Conservation (phyloP, 2,888 invertebrate genomes). For the Gari tellinella region DNA sequence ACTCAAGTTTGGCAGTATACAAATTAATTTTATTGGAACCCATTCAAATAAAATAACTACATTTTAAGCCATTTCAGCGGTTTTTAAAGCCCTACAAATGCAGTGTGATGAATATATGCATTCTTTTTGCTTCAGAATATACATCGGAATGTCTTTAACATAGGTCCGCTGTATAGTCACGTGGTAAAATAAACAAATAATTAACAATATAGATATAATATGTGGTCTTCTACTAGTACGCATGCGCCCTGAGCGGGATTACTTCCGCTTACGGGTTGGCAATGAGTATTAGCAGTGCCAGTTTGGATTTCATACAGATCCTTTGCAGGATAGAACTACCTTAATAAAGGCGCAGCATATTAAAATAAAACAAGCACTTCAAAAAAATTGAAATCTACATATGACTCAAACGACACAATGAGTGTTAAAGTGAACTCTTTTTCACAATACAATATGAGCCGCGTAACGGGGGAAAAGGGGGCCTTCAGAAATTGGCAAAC, state of each 20-base stretch:
- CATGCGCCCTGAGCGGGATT: constrained; percentile 9
- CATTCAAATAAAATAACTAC: too few relatives aligned
- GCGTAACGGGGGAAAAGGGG: too few relatives aligned
- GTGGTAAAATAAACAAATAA: constrained; percentile 22
- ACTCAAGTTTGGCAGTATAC: too few relatives aligned
- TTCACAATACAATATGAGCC: too few relatives aligned
- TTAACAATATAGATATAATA: constrained; percentile 1
- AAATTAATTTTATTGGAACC: too few relatives aligned
- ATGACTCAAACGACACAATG: too few relatives aligned
- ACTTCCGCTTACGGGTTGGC: constrained; percentile 13
- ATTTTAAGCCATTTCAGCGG: too few relatives aligned
- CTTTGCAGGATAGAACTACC: constrained; percentile 27
- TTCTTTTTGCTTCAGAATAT: constrained; percentile 14
- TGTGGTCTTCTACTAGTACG: constrained; percentile 23
- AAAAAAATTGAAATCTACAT: not conserved
- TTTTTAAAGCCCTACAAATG: too few relatives aligned
- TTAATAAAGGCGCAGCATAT: constrained; percentile 7
- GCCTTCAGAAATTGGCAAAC: too few relatives aligned
- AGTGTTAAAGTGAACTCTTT: too few relatives aligned
- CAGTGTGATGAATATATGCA: not conserved
- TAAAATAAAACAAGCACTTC: constrained; percentile 12
- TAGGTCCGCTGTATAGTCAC: constrained; percentile 43
- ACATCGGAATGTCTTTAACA: constrained; percentile 47
- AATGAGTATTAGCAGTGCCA: constrained; percentile 18
- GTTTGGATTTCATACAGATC: constrained; percentile 69